Evolutionary conservation across 2,888 invertebrate genomes (phyloP).

Genomic region (Penaeus monodon): DNA sequence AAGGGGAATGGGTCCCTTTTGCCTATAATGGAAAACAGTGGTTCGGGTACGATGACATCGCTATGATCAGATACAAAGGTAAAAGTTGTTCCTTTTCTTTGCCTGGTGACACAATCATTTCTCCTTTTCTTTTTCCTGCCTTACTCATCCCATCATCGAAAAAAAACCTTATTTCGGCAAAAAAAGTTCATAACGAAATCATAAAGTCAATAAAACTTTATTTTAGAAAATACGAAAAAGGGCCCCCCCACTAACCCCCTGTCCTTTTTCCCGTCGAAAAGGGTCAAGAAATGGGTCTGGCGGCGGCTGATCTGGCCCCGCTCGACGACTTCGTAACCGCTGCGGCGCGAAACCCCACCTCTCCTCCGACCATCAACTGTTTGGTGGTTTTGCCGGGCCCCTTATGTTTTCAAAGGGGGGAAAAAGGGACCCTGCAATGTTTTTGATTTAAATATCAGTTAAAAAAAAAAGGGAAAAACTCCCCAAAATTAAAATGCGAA

Average conservation of each 20-base stretch:
- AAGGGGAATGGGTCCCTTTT: constrained; percentile 76
- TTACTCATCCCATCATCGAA: neutral
- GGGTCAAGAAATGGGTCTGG: constrained; percentile 83
- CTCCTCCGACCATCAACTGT: constrained; percentile 83
- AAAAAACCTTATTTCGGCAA: neutral
- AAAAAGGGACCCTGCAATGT: neutral
- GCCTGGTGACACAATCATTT: neutral
- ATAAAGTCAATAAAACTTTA: neutral
- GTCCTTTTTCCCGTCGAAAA: constrained; percentile 77
- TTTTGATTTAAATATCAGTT: too few relatives aligned
- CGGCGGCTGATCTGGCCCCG: constrained; percentile 83
- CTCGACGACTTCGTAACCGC: constrained; percentile 81
- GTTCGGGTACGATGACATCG: constrained; percentile 89
- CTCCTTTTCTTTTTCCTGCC: neutral
- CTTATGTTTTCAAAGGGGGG: too few relatives aligned
- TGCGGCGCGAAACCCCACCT: constrained; percentile 86
- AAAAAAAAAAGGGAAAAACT: too few relatives aligned
- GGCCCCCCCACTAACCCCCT: neutral
- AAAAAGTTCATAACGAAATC: too few relatives aligned
- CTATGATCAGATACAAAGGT: constrained; percentile 77
- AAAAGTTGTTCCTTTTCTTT: neutral
- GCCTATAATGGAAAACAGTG: constrained; percentile 90
- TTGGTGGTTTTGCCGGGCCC: too few relatives aligned
- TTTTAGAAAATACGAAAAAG: neutral
- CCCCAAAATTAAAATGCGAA: too few relatives aligned